Evolutionary conservation across 2,888 invertebrate species (phyloP), one percentile per base, ranked within the genome.

Genomic region (Sycophila texana): DNA sequence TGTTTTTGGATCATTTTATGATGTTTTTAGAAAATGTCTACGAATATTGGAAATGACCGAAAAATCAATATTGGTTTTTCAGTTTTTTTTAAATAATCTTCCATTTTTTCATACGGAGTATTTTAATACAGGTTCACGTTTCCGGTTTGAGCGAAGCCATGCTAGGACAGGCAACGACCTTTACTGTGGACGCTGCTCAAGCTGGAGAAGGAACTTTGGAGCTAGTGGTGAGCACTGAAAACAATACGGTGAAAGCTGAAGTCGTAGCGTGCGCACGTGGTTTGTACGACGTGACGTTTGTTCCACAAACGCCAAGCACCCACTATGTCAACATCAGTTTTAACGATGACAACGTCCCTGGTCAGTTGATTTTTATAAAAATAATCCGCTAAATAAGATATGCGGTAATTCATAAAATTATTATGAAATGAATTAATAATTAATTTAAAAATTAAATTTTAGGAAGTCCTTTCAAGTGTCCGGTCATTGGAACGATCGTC

Each of bases 121-220:
- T 60, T 66, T 39, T 16, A 5, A 70, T 81, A 26, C 14, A 87
- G 88, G 87, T 90, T 30, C 89, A 90, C 60, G 89, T 90, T 4
- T 90, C 90, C 4, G 89, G 90, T 1, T 84, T 90, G 26, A 87
- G 87, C 22, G 90, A 90, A 81, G 90, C 90, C 1, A 73, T 89
- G 39, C 82, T 97, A 13, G 96, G 96, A 4, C 95, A 96, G 86
- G 96, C 97, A 0, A 95, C 97, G 0, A 97, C 97, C 0, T 97
- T 97, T 89, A 96, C 96, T 84, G 98, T 98, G 53, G 98, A 98
- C 91, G 98, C 98, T 0, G 97, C 97, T 0, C 96, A 97, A 86
- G 98, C 98, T 2, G 98, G 98, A 0, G 97, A 98, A 90, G 98
- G 98, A 1, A 97, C 97, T 0, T 91, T 98, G 4, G 98, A 98